Evolutionary conservation across 53 echinoderm and acorn worm genomes (phyloP).

Genomic region (Holothuria leucospilota): DNA sequence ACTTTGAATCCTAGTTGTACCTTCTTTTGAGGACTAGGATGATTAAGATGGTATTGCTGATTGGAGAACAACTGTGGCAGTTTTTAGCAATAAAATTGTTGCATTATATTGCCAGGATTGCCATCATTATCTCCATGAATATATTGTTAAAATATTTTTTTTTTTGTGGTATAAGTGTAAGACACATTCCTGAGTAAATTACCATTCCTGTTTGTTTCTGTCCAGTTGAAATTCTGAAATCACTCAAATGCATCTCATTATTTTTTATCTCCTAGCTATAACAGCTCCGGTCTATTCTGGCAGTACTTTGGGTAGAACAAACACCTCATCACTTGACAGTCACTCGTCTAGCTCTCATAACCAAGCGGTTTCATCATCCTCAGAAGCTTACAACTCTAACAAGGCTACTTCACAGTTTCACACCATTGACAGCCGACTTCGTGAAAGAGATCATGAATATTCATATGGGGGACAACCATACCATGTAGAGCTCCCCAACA

Average conservation of each 20-base stretch:
- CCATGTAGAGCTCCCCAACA: conserved; percentile 32
- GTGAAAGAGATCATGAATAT: conserved; percentile 1
- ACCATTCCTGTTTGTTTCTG: too few species aligned
- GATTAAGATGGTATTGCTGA: too few species aligned
- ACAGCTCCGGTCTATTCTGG: conserved; percentile 60
- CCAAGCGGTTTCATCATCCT: conserved; percentile 48
- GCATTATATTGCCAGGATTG: too few species aligned
- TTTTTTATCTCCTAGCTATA: conserved; percentile 58
- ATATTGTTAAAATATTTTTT: too few species aligned
- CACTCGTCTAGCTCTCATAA: conserved; percentile 49
- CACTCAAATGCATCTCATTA: not conserved
- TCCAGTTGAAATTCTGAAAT: not conserved
- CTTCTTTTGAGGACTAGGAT: too few species aligned
- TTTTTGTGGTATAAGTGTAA: too few species aligned
- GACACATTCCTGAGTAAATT: too few species aligned
- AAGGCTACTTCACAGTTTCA: conserved; percentile 10
- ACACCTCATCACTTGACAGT: conserved; percentile 52
- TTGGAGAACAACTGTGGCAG: too few species aligned
- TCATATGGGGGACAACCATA: not conserved
- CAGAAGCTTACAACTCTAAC: conserved; percentile 32
- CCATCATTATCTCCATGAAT: too few species aligned
- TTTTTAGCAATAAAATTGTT: too few species aligned
- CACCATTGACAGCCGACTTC: not conserved
- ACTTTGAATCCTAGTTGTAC: too few species aligned
- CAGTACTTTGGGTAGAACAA: conserved; percentile 53